These are phyloP conservation scores for Pterobdella sp. DNA, from an alignment of 2,888 invertebrate genomes.

Conservation along the genomic window DNA sequence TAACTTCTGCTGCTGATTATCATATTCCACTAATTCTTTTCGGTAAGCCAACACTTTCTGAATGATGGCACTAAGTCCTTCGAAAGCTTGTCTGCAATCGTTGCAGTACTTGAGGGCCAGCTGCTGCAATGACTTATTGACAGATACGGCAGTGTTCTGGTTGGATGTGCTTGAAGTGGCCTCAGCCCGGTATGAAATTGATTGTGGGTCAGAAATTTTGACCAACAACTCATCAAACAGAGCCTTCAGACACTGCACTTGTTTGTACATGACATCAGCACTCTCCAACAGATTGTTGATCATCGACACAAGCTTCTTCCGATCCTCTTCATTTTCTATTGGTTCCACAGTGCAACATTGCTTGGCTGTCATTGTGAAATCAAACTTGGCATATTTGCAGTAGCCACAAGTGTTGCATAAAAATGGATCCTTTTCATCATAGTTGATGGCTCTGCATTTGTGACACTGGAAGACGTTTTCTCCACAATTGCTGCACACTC, in stretches of 20 bases:
- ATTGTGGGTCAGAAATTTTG: constrained; percentile 69
- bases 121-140: constrained; percentile 85
- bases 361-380: constrained; percentile 80
- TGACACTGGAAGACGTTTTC: constrained; percentile 99
- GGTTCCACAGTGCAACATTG: constrained; percentile 94
- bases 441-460: constrained; percentile 95
- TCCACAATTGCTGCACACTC: constrained; percentile 91
- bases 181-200: constrained; percentile 69
- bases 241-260: constrained; percentile 80
- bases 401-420: constrained; percentile 96
- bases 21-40: constrained; percentile 81
- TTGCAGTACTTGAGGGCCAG: constrained; percentile 88
- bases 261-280: constrained; percentile 85
- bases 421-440: constrained; percentile 97
- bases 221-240: constrained; percentile 75
- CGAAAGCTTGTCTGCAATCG: constrained; percentile 87
- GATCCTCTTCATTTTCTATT: constrained; percentile 90
- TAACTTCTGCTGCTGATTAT: constrained; percentile 57
- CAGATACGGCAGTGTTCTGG: neutral
- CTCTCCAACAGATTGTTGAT: constrained; percentile 85
- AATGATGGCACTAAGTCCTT: constrained; percentile 69
- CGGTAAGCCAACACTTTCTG: constrained; percentile 82
- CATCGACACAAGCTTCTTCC: constrained; percentile 79
- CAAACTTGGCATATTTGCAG: constrained; percentile 98
- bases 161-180: neutral